Conservation (phyloP, 2,888 invertebrate species). For the Lycophotia porphyrea region DNA sequence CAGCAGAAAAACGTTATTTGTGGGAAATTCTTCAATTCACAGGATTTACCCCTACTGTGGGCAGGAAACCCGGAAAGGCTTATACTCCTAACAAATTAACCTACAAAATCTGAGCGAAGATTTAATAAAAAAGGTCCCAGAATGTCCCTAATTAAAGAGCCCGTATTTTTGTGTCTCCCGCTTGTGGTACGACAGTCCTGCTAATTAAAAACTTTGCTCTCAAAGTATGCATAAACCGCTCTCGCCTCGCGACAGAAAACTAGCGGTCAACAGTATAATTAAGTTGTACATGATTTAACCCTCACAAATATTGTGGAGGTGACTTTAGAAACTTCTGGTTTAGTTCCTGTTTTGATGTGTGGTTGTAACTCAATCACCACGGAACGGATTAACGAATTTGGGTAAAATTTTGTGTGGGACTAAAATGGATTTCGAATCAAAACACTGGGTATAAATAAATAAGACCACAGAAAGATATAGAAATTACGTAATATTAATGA, state of each 20-base stretch:
- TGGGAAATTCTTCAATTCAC: background rate
- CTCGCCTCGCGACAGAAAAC: background rate
- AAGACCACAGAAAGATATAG: background rate
- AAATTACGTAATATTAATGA: background rate
- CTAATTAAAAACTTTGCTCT: conserved; percentile 48
- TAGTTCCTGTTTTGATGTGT: background rate
- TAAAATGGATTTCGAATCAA: background rate
- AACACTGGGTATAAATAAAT: background rate
- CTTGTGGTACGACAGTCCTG: conserved; percentile 23
- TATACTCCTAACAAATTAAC: conserved; percentile 2
- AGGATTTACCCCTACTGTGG: background rate
- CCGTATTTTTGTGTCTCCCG: conserved; percentile 17
- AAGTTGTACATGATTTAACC: background rate
- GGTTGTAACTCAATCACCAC: background rate
- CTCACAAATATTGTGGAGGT: background rate
- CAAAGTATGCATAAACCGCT: conserved; percentile 6
- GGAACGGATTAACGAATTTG: background rate
- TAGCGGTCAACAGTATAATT: conserved; percentile 13
- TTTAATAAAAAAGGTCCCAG: conserved; percentile 25
- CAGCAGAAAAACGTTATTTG: background rate
- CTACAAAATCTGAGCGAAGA: conserved; percentile 16
- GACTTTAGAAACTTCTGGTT: background rate
- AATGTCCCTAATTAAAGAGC: conserved; percentile 30
- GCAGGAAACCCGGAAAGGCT: conserved; percentile 2
- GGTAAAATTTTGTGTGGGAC: background rate